Evolutionary conservation across 2,113 vertebrate species (phyloP), one percentile per base, ranked within the genome.

Genomic region (Mus pahari): DNA sequence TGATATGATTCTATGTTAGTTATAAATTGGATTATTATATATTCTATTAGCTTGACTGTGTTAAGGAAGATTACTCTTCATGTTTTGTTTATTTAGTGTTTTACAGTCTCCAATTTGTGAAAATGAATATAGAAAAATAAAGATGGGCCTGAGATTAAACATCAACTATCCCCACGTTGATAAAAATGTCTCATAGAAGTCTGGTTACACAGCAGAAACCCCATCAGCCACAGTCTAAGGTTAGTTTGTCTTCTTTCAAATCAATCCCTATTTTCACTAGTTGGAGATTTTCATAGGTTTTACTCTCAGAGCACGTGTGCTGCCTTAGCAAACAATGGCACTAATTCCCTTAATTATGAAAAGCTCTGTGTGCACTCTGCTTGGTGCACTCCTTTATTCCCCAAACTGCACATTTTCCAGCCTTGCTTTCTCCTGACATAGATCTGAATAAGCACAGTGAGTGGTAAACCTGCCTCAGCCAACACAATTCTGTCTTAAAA

Each of bases 161-260:
- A 71, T 39, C 36, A 90, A 60, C 1, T 53, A 62, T 73, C 66
- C 2, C 14, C 9, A 81, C 7, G 55, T 77, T 83, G 26, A 70
- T 11, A 68, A 78, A 74, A 17, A 22, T 78, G 83, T 39, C 11
- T 53, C 13, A 48, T 48, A 48, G 48, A 48, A 48, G 5, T 48
- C 48, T 48, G 48, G 5, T 48, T 48, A 48, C 48, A 48, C 7
- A 48, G 48, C 48, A 48, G 48, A 48, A 48, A 48, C 48, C 48
- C 48, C 48, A 48, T 48, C 48, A 68, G 22, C 48, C 42, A 39
- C 33, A 66, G 42, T 86, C 62, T 48, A 62, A 48, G 26, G 3
- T 86, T 66, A 33, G 31, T 48, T 66, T 86, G 42, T 87, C 36
- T 88, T 73, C 31, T 88, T 89, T 89, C 86, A 89, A 74, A 74